These are phyloP conservation scores for Cinclus mexicanus DNA, from an alignment of 2,113 vertebrate species.

Conservation along the genomic window DNA sequence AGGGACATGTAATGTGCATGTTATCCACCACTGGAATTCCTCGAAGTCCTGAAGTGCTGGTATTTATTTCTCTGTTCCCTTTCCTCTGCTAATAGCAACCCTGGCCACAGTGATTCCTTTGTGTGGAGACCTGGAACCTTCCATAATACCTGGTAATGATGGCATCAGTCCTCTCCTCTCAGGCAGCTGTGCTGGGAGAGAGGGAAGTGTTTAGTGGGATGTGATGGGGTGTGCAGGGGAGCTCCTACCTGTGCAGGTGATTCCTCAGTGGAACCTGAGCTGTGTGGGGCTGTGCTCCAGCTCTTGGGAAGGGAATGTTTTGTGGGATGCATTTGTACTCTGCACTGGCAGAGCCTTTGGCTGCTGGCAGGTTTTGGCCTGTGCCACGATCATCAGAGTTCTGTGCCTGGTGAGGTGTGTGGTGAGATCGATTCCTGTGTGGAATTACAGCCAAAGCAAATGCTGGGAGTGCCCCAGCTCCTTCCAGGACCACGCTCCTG, in stretches of 20 bases:
- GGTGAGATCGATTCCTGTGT: accelerated
- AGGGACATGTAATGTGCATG: too few species aligned
- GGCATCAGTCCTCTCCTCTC: not conserved
- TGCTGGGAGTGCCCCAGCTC: not conserved
- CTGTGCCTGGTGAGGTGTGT: not conserved
- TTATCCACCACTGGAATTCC: not conserved
- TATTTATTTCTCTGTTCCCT: not conserved
- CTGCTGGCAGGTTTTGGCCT: not conserved
- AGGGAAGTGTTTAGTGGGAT: accelerated
- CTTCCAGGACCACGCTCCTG: accelerated
- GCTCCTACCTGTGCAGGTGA: not conserved
- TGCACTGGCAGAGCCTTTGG: not conserved
- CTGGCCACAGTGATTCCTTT: not conserved
- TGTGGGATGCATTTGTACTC: not conserved
- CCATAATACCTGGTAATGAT: not conserved
- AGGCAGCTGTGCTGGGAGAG: not conserved
- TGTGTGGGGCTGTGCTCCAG: accelerated
- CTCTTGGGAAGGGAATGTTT: not conserved
- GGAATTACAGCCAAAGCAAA: accelerated
- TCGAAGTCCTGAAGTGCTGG: not conserved
- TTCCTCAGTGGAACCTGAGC: accelerated
- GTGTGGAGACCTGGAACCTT: not conserved
- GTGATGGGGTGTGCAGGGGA: not conserved
- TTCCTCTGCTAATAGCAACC: not conserved
- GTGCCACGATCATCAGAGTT: not conserved